Evolutionary conservation across 2,797 vertebrate species (phyloP).

Genomic region (Helarctos malayanus): DNA sequence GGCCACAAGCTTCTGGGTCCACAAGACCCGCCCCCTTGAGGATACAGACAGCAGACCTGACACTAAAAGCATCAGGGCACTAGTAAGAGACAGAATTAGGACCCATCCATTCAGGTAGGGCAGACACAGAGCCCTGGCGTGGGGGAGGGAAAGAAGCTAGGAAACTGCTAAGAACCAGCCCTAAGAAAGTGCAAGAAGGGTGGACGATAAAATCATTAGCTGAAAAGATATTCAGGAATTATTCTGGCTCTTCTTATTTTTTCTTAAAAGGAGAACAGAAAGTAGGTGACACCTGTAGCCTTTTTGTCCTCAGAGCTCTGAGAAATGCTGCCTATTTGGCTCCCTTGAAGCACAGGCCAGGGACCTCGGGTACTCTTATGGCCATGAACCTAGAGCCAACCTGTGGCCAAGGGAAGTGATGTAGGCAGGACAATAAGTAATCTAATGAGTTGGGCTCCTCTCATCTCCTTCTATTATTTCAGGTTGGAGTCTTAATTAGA

Average conservation of each 20-base stretch:
- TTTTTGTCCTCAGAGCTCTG: background rate
- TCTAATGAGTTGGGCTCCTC: background rate
- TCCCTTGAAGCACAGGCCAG: background rate
- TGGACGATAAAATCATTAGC: background rate
- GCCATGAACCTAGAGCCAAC: background rate
- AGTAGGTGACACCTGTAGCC: background rate
- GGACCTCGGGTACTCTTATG: background rate
- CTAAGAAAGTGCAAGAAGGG: background rate
- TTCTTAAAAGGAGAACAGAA: constrained; percentile 16
- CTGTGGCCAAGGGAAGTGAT: background rate
- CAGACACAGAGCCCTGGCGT: background rate
- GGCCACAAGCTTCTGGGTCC: background rate
- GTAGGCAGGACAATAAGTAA: background rate
- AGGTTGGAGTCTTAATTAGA: background rate
- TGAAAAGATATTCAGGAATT: constrained; percentile 13
- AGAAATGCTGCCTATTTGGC: background rate
- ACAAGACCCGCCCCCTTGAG: background rate
- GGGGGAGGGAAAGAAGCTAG: background rate
- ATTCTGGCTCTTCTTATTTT: background rate
- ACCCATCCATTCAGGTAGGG: background rate
- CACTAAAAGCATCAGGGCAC: background rate
- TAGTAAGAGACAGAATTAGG: background rate
- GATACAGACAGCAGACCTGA: background rate
- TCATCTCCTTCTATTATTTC: background rate
- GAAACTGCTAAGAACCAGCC: background rate